Percentiles rank a stretch among this genome's conserved stretches.
These are phyloP conservation scores for Lasius platythorax DNA, from an alignment of 2,888 invertebrate species.

Conservation along the genomic window DNA sequence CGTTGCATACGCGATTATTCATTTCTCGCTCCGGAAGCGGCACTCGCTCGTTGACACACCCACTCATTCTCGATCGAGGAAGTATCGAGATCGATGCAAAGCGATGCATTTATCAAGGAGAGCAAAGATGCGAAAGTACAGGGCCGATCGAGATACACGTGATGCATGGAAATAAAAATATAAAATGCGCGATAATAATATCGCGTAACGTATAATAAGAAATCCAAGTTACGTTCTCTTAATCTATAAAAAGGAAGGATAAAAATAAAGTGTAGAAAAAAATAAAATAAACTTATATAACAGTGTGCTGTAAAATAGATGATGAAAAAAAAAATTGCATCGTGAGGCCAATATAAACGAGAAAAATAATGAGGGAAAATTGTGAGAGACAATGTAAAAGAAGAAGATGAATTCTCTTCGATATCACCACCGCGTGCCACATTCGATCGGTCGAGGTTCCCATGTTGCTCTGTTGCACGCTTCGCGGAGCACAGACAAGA, in stretches of 20 bases:
- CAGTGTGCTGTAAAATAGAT: not conserved
- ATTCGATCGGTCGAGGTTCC: constrained; percentile 77
- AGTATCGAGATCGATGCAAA: not conserved
- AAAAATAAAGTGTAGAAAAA: not conserved
- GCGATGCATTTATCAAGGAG: constrained; percentile 7
- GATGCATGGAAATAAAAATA: not conserved
- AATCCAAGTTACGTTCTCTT: not conserved
- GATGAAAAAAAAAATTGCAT: not conserved
- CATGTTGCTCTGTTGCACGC: constrained; percentile 78
- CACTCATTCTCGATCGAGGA: constrained; percentile 28
- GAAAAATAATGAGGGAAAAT: constrained; percentile 14
- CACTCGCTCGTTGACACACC: constrained; percentile 45
- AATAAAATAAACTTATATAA: not conserved
- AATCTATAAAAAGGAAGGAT: not conserved
- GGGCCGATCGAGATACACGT: not conserved
- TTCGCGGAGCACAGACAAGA: constrained; percentile 75
- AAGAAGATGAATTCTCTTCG: not conserved
- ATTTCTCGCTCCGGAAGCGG: constrained; percentile 45
- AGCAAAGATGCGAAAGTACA: not conserved
- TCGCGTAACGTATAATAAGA: not conserved
- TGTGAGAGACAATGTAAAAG: not conserved
- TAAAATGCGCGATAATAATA: constrained; percentile 3
- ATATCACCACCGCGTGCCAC: constrained; percentile 67
- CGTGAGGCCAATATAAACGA: not conserved
- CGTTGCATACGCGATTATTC: constrained; percentile 36